Base-by-base conservation (phyloP, 2,113 vertebrate genomes). In the Gavia stellata region DNA sequence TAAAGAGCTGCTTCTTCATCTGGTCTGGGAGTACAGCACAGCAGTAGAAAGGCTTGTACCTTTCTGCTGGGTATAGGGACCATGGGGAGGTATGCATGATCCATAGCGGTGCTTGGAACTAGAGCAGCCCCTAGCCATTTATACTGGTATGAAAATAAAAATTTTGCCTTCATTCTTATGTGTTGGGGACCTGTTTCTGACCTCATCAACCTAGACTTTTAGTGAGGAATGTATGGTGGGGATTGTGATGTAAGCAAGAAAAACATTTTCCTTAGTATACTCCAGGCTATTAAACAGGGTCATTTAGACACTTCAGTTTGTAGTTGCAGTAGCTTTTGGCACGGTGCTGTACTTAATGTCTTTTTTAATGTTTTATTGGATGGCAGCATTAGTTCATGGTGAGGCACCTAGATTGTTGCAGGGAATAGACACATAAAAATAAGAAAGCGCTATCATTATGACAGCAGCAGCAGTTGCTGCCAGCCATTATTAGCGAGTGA, bases 361-460 rank as follows among this genome's bases (percentile, higher is more conserved):
- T 82, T 61, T 75, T 95, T 65, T 4, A 96, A 70, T 92, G 68
- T 96, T 88, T 92, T 73, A 80, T 68, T 65, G 73, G 77, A 74
- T 86, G 72, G 53, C 73, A 90, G n/a, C 38, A 45, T 83, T 74
- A 90, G 89, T 77, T 92, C 36, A 71, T 0, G 34, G 67, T 0
- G 1, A 85, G 29, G 36, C 36, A 78, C 61, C 95, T 94, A 82
- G 47, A 80, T 26, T 87, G 55, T 90, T 82, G 36, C 34, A 83
- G 86, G n/a, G 55, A 97, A 88, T 8, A 66, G 84, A 88, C 63
- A 66, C 81, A 95, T 96, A 96, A 96, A 96, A 94, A 83, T 83
- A 91, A 81, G 83, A 9, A 80, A 90, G 42, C 6, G 3, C 31
- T 95, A 17, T 91, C 59, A 21, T 95, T 86, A 91, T 85, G 94